phyloP scores from a whole-genome alignment of 2,113 vertebrate species.

The Phalacrocorax brasilianus region DNA sequence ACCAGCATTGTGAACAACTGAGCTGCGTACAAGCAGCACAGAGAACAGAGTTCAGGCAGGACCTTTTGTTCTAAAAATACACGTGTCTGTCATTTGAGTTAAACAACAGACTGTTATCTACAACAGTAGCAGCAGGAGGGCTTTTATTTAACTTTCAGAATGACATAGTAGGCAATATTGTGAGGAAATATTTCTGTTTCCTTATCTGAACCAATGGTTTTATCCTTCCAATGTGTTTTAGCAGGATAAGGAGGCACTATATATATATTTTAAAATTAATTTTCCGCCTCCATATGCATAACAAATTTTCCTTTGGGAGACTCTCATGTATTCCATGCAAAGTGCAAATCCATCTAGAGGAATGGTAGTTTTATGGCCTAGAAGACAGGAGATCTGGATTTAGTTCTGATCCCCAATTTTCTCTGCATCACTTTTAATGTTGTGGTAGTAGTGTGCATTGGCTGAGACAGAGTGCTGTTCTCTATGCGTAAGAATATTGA shows the following conservation, averaged over 20 bases:
- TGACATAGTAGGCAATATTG: background rate
- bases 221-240: background rate
- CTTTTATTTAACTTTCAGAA: background rate
- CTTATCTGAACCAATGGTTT: background rate
- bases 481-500: background rate
- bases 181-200: background rate
- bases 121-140: background rate
- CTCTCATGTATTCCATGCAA: background rate
- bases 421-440: background rate
- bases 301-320: background rate
- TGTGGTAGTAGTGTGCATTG: background rate
- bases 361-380: background rate
- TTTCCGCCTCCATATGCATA: background rate
- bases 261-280: background rate
- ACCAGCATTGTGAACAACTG: background rate
- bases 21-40: background rate
- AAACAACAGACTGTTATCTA: background rate
- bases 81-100: background rate
- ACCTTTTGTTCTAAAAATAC: constrained; percentile 14
- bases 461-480: background rate
- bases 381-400: background rate
- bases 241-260: no score
- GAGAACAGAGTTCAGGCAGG: background rate
- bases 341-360: background rate
- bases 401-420: background rate